Evolutionary conservation across 2,888 invertebrate genomes (phyloP).

Genomic region (Dasysyrphus albostriatus): DNA sequence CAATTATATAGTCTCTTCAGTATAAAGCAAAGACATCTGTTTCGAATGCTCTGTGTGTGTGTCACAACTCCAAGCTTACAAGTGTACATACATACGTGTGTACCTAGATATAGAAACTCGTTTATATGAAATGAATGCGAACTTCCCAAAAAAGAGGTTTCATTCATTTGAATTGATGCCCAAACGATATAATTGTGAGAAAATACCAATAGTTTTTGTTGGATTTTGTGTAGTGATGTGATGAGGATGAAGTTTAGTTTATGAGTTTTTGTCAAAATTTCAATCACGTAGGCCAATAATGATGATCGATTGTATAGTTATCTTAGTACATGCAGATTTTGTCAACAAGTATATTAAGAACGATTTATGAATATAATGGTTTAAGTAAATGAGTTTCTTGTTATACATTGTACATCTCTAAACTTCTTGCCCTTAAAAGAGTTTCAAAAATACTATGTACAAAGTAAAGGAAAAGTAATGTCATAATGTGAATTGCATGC

Average conservation of each 20-base stretch:
- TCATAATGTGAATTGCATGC: too few species aligned
- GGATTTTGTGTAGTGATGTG: background rate
- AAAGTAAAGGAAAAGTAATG: too few species aligned
- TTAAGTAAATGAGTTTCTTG: background rate
- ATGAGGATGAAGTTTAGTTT: background rate
- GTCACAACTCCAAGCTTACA: background rate
- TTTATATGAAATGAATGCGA: slow-evolving; percentile 19
- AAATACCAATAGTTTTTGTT: background rate
- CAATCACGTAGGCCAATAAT: slow-evolving; percentile 11
- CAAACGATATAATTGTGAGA: slow-evolving; percentile 7
- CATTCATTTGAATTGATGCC: background rate
- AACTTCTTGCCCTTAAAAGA: background rate
- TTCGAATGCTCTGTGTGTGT: background rate
- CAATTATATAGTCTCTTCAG: slow-evolving; percentile 7
- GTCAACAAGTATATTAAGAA: background rate
- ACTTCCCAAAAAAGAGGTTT: slow-evolving; percentile 7
- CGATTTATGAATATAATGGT: background rate
- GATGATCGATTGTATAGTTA: slow-evolving; percentile 18
- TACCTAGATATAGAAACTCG: background rate
- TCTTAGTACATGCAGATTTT: slow-evolving; percentile 12
- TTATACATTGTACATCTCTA: background rate
- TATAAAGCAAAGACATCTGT: slow-evolving; percentile 33
- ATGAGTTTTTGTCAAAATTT: slow-evolving; percentile 18
- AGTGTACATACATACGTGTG: background rate
- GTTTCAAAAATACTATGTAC: background rate